Percentiles rank a stretch among this genome's conserved stretches.
phyloP scores from a whole-genome alignment of 2,797 vertebrate genomes.

The Dendrocincla tyrannina region DNA sequence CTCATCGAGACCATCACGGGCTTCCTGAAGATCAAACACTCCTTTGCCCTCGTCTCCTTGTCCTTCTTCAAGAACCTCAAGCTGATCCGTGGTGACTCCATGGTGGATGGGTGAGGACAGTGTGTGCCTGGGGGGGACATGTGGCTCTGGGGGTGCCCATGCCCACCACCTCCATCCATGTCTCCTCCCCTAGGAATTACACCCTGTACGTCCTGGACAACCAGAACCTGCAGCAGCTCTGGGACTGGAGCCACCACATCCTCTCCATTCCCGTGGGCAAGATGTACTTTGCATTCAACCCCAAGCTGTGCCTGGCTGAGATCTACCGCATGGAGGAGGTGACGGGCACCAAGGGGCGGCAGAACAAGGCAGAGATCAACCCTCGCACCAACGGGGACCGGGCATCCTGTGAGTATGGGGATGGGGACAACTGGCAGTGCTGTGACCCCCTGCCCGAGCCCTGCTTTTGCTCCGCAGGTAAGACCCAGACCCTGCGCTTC shows the following conservation, averaged over 20 bases:
- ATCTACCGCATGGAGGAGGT: constrained; percentile 81
- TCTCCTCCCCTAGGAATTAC: constrained; percentile 72
- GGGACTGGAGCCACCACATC: constrained; percentile 74
- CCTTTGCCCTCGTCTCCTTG: constrained; percentile 80
- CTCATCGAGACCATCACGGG: constrained; percentile 82
- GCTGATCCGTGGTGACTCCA: constrained; percentile 78
- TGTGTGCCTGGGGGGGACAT: accelerated
- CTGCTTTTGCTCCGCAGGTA: constrained; percentile 43
- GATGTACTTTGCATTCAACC: constrained; percentile 83
- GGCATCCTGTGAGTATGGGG: constrained; percentile 73
- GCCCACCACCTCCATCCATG: not conserved
- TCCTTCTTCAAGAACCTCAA: constrained; percentile 83
- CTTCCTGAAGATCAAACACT: constrained; percentile 84
- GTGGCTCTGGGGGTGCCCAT: not conserved
- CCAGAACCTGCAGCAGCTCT: constrained; percentile 81
- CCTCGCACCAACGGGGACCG: constrained; percentile 82
- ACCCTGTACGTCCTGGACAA: constrained; percentile 82
- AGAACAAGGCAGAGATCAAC: constrained; percentile 84
- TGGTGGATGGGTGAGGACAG: constrained; percentile 79
- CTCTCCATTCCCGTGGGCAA: constrained; percentile 79
- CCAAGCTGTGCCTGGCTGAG: constrained; percentile 80
- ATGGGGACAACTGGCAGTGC: accelerated
- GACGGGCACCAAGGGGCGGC: constrained; percentile 78
- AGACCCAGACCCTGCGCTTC: constrained; percentile 77
- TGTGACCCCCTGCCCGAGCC: accelerated